Base-by-base conservation (phyloP, 2,888 invertebrate species). In the Drosophila borborema region DNA sequence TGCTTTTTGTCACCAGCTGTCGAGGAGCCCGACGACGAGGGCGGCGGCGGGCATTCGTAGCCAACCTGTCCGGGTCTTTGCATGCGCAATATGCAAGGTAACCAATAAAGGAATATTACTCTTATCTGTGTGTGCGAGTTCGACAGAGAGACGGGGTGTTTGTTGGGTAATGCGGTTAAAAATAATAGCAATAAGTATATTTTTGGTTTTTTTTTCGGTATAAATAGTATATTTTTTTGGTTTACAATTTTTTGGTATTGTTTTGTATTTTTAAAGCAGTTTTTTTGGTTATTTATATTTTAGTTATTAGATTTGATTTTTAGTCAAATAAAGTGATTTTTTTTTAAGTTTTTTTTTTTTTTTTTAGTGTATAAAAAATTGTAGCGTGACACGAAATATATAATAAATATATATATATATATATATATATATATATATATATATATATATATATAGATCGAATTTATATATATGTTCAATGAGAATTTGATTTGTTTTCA, bases 11-110 rank as follows among this genome's bases (percentile, higher is more conserved):
- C 93, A 94, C 97, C 86, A 77, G 84, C 89, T 64, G 73, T 87
- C 34, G 91, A 91, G 94, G 94, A 90, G 93, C 97, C 95, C 92
- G 97, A 94, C 68, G 94, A 91, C 89, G 92, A 93, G 86, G 94
- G 94, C 69, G 94, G 94, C 70, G 92, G 92, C 74, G 92, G 93
- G 86, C 93, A 93, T 86, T 93, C 93, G 82, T 93, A 93, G 78
- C 94, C 94, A 80, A 92, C 93, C 92, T 95, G 94, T 90, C 95
- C 95, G 81, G 96, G 95, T 92, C 95, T 94, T 91, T 96, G 96
- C 99, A 99, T 99, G 92, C 99, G 96, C 93, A 99, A 95, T 91
- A 99, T 94, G 96, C 98, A 98, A 91, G 99, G 99, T 94, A 99
- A 95, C 98, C 99, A 99, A 94, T 97, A 97, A 92, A 99, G 96